Evolutionary conservation across 2,113 vertebrate genomes (phyloP).

Genomic region (Melanotaenia duboulayi): DNA sequence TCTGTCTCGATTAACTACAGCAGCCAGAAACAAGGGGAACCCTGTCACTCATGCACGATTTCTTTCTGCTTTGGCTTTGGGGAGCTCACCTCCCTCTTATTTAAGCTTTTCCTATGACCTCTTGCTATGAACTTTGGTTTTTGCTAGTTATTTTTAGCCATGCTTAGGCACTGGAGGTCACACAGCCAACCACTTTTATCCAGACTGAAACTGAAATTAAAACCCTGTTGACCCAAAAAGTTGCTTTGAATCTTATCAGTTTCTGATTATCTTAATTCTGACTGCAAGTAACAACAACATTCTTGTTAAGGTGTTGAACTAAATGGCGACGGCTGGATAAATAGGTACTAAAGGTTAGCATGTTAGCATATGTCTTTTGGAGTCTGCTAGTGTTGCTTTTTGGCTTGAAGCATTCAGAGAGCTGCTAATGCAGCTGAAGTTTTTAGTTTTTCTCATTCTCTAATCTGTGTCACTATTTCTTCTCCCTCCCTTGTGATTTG

Average conservation of each 20-base stretch:
- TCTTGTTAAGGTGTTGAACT: not conserved
- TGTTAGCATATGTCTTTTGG: not conserved
- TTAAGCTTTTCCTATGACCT: conserved; percentile 17
- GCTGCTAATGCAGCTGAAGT: conserved; percentile 32
- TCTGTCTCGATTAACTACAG: conserved; percentile 60
- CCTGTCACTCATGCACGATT: conserved; percentile 53
- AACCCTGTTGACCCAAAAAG: not conserved
- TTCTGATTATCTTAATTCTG: not conserved
- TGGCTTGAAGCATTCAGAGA: conserved; percentile 29
- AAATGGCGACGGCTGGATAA: not conserved
- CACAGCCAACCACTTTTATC: not conserved
- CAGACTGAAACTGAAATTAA: not conserved
- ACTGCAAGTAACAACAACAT: not conserved
- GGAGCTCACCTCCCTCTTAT: conserved; percentile 1
- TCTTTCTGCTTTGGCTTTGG: conserved; percentile 37
- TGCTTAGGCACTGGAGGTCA: not conserved
- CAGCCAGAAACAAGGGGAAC: conserved; percentile 51
- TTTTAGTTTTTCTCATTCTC: conserved; percentile 53
- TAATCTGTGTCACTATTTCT: conserved; percentile 52
- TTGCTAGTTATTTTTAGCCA: not conserved
- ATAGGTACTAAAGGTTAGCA: not conserved
- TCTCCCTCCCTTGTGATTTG: conserved; percentile 56
- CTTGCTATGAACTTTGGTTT: not conserved
- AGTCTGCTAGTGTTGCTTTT: not conserved
- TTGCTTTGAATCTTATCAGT: not conserved